Base-by-base conservation (phyloP, 2,888 invertebrate species). In the Thera britannica region DNA sequence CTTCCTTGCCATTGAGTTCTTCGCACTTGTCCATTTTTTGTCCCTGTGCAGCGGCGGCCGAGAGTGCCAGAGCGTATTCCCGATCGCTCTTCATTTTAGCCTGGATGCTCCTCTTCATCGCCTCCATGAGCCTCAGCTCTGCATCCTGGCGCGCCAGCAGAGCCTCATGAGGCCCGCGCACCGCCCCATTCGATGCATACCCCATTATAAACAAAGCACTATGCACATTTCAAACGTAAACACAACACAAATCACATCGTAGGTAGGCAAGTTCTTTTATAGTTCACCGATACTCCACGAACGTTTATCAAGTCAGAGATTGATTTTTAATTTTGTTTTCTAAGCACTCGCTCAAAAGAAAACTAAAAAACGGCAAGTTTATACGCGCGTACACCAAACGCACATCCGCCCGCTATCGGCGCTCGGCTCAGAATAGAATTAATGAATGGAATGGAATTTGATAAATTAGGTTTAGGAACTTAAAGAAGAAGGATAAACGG, bases 61-160 rank as follows among this genome's bases (percentile, higher is more conserved):
- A 95, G 65, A 99, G 95, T 9, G 97, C 97, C 49, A 96, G 94
- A 1, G 98, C 97, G 88, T 99, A 99, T 83, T 99, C 98, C 76
- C 97, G 95, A 88, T 99, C 99, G 83, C 97, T 97, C 90, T 98
- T 98, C 86, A 98, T 96, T 92, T 98, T 97, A 76, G 96, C 95
- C 76, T 96, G 95, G 67, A 99, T 95, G 81, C 98, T 98, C 72
- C 98, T 94, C 83, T 97, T 97, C 96, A 99, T 98, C 73, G 96
- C 96, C 85, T 99, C 99, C 94, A 99, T 95, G 58, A 99, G 96
- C 76, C 98, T 95, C 68, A 99, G 95, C 92, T 99, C 99, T 34
- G 98, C 97, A 87, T 99, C 98, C 90, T 98, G 98, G 65, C 98
- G 95, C 71, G 96, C 96, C 78, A 98, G 94, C 78, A 99, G 94